Conservation (phyloP, 2,888 invertebrate genomes). For the Eristalis arbustorum region DNA sequence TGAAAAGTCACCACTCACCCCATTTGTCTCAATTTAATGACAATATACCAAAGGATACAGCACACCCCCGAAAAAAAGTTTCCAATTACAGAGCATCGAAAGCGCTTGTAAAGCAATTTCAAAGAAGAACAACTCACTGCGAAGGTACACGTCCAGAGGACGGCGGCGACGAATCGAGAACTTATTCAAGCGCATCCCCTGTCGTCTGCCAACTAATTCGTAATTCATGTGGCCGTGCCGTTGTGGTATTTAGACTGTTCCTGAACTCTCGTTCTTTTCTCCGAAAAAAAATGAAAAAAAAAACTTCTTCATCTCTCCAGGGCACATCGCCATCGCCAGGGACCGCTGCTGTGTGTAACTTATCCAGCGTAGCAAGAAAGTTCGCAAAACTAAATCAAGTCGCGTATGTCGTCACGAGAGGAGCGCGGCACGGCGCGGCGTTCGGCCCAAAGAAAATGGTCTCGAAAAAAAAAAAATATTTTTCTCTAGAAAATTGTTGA, state of each 20-base stretch:
- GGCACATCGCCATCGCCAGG: constrained; percentile 40
- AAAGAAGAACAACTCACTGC: background rate
- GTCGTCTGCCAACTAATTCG: constrained; percentile 55
- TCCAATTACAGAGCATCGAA: constrained; percentile 57
- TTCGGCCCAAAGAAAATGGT: background rate
- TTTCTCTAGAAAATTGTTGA: constrained; percentile 34
- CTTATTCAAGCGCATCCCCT: constrained; percentile 58
- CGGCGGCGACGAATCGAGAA: constrained; percentile 23
- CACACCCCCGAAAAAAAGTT: constrained; percentile 25
- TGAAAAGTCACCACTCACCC: background rate
- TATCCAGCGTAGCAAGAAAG: constrained; percentile 43
- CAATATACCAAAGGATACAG: background rate
- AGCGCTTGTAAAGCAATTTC: constrained; percentile 14
- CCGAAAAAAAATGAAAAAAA: background rate
- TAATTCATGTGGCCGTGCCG: constrained; percentile 48
- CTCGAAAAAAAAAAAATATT: constrained; percentile 16
- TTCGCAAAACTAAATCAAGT: constrained; percentile 61
- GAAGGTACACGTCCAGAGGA: constrained; percentile 17
- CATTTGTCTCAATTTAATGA: background rate
- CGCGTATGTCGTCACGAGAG: constrained; percentile 1
- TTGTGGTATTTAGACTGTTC: constrained; percentile 11
- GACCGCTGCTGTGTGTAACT: constrained; percentile 34
- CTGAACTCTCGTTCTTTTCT: background rate
- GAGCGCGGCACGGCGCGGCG: background rate
- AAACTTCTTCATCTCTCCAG: constrained; percentile 30